Conservation (phyloP, 2,797 vertebrate species). For the Microctenopoma steveboyesi region DNA sequence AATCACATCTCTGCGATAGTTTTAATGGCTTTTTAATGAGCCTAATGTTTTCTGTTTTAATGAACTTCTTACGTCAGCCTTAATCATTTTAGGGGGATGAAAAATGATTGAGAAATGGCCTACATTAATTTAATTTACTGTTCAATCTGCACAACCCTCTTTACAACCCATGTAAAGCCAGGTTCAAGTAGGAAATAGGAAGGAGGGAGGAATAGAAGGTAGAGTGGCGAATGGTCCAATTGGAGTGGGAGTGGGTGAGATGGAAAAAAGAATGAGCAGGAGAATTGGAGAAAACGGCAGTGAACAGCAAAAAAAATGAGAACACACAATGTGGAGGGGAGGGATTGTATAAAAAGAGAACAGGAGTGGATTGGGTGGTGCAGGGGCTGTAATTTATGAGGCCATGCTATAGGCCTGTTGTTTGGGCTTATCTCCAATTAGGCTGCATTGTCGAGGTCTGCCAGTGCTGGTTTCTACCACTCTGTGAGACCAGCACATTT, state of each 20-base stretch:
- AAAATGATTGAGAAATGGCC: conserved; percentile 92
- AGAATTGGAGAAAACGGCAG: conserved; percentile 6
- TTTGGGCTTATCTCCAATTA: conserved; percentile 85
- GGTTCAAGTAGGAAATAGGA: conserved; percentile 43
- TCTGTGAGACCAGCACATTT: conserved; percentile 74
- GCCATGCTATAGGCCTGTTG: conserved; percentile 76
- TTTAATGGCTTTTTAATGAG: conserved; percentile 98
- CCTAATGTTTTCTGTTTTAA: conserved; percentile 96
- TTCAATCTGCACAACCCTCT: conserved; percentile 86
- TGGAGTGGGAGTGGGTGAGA: neutral
- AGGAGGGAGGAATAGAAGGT: conserved; percentile 17
- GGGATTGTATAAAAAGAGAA: conserved; percentile 11
- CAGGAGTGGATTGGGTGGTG: conserved; percentile 31
- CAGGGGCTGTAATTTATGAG: conserved; percentile 77
- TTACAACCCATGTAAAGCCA: conserved; percentile 72
- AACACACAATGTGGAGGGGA: conserved; percentile 5
- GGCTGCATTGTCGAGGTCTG: conserved; percentile 78
- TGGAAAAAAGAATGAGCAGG: conserved; percentile 16
- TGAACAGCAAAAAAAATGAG: conserved; percentile 6
- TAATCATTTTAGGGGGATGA: conserved; percentile 93
- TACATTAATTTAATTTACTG: conserved; percentile 93
- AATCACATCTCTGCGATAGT: conserved; percentile 89
- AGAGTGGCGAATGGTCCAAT: conserved; percentile 15
- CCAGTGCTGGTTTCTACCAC: conserved; percentile 71
- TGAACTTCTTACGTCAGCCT: conserved; percentile 94